Conservation (phyloP, 2,888 invertebrate genomes). For the Xestia c-nigrum region DNA sequence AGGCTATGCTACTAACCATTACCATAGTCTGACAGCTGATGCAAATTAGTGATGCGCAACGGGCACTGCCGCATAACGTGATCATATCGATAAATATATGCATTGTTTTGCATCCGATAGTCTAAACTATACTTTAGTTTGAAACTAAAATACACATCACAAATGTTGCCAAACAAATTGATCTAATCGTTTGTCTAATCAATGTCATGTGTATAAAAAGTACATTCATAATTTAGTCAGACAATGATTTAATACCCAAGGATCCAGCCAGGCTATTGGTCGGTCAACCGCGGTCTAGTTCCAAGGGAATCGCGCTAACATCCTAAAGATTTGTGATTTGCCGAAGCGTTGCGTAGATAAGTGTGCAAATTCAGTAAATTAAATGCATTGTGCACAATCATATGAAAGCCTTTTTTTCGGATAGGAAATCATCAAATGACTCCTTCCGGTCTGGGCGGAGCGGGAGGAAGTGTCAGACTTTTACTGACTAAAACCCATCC, state of each 20-base stretch:
- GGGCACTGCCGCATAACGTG: background rate
- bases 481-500: too few species aligned
- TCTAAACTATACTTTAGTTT: constrained; percentile 2
- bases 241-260: background rate
- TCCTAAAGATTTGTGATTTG: background rate
- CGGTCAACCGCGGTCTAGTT: background rate
- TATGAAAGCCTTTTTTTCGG: too few species aligned
- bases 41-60: constrained; percentile 48
- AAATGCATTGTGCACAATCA: background rate
- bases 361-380: background rate
- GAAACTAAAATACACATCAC: background rate
- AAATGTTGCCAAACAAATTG: background rate
- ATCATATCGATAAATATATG: constrained; percentile 35
- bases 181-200: background rate
- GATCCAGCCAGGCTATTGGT: background rate
- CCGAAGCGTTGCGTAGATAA: background rate
- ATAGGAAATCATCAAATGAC: too few species aligned
- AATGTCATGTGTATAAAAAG: too few species aligned
- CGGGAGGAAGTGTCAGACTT: too few species aligned
- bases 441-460: too few species aligned
- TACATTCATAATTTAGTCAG: background rate
- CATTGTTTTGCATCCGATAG: constrained; percentile 2
- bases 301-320: background rate
- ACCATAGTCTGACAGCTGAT: constrained; percentile 52
- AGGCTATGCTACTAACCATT: constrained; percentile 31